Evolutionary conservation across 1,140 invertebrate species (phyloP), one percentile per base, ranked within the genome.

Genomic region (Chionoecetes opilio): DNA sequence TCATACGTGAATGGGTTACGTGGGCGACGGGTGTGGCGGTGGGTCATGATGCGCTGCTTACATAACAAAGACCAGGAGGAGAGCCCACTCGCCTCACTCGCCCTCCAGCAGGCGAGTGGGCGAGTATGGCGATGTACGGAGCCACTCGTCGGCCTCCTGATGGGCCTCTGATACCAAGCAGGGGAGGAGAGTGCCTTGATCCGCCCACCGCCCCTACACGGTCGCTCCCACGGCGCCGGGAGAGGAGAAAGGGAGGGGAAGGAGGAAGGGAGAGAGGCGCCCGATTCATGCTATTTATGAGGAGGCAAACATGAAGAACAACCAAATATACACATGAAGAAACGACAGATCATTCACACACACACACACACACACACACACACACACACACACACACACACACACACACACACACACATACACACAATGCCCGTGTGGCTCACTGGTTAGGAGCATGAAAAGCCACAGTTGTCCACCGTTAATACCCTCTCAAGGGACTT

Each of bases 21-120:
- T 88, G 86, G 86, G 41, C 86, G 41, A 88, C 34, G 86, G 86
- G 38, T 88, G 34, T 88, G 86, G 86, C 86, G 86, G 86, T 29
- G 86, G 86, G 37, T 88, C 86, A 88, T 88, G 86, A 88, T 88
- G 86, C 41, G 86, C 35, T 88, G 35, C 86, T 38, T 88, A 88
- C 86, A 35, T 88, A 88, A 88, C 86, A 88, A 88, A 88, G 86
- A 88, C 86, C 35, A 32, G 14, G 37, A 88, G 86, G 86, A 26
- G 29, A 37, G 86, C 35, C 86, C 32, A 88, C 86, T 38, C 38
- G 32, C 86, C n/a, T n/a, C n/a, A n/a, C n/a, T n/a, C n/a, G n/a
- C n/a, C 84, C 86, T 6, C 86, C 38, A 35, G n/a, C 63, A n/a
- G 63, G 63, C 63, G 63, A 75, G 63, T 75, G 63, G 63, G 63